Percentiles rank a stretch among this genome's conserved stretches.
phyloP scores from a whole-genome alignment of 2,888 invertebrate genomes.

The Idaea dimidiata region DNA sequence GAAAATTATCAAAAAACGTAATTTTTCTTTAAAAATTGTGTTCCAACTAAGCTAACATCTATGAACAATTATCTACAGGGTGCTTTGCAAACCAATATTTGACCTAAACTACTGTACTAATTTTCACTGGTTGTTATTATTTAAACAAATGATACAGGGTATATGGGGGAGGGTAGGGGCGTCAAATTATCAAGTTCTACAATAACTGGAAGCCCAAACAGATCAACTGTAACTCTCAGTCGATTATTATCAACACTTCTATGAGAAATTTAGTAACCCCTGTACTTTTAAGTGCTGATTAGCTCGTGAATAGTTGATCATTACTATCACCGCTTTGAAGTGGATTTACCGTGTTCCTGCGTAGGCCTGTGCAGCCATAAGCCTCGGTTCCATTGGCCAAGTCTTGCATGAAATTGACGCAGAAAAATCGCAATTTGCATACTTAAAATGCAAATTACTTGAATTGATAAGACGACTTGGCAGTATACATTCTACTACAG shows the following conservation, averaged over 20 bases:
- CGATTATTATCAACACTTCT: conserved; percentile 71
- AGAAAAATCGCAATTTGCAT: no score
- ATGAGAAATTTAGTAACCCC: conserved; percentile 60
- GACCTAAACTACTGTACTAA: background rate
- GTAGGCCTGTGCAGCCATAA: no score
- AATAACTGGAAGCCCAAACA: conserved; percentile 77
- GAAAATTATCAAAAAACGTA: background rate
- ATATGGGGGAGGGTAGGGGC: conserved; percentile 37
- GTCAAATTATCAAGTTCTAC: conserved; percentile 63
- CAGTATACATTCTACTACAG: background rate
- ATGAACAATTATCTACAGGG: background rate
- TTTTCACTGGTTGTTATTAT: conserved; percentile 6
- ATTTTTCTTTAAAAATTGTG: background rate
- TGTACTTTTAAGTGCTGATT: background rate
- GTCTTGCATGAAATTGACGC: no score
- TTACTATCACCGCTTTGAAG: background rate
- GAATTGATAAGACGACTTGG: no score
- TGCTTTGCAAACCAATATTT: background rate
- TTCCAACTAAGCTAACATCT: background rate
- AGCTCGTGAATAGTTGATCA: background rate
- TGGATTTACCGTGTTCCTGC: no score
- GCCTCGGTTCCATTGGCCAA: no score
- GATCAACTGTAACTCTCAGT: conserved; percentile 77
- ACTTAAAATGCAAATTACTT: no score
- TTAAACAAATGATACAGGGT: conserved; percentile 3